A percentile compares a stretch with the other conserved stretches of the same genome.
Evolutionary conservation across 2,797 vertebrate species (phyloP).

Genomic region (Oreochromis mossambicus): DNA sequence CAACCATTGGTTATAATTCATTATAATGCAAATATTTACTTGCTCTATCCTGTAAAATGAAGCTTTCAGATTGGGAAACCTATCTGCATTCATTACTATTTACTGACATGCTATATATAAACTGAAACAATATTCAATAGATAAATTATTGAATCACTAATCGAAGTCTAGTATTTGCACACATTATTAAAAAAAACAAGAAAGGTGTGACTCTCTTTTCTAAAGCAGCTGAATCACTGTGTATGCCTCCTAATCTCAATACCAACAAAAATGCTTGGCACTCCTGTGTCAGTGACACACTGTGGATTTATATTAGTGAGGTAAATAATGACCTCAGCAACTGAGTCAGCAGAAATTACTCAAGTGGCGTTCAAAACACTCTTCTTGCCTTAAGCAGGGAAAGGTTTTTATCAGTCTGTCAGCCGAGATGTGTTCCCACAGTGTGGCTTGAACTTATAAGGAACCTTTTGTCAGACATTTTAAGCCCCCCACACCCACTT

Average conservation of each 20-base stretch:
- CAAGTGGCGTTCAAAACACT: conserved; percentile 24
- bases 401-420: conserved; percentile 25
- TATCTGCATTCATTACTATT: background rate
- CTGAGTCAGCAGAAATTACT: conserved; percentile 63
- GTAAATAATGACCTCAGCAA: conserved; percentile 57
- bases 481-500: background rate
- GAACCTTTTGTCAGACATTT: conserved; percentile 4
- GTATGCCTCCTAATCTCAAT: conserved; percentile 32
- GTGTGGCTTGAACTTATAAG: background rate
- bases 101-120: background rate
- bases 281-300: conserved; percentile 30
- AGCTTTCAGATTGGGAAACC: background rate
- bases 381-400: conserved; percentile 1
- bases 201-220: conserved; percentile 9
- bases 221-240: conserved; percentile 11
- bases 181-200: conserved; percentile 14
- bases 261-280: conserved; percentile 37
- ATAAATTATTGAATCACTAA: background rate
- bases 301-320: conserved; percentile 44
- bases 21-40: background rate
- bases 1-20: background rate
- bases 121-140: background rate
- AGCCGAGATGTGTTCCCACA: background rate
- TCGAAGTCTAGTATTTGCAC: background rate
- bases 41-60: background rate